Evolutionary conservation across 2,797 vertebrate species (phyloP), one percentile per base, ranked within the genome.

Genomic region (Hydrolagus colliei): DNA sequence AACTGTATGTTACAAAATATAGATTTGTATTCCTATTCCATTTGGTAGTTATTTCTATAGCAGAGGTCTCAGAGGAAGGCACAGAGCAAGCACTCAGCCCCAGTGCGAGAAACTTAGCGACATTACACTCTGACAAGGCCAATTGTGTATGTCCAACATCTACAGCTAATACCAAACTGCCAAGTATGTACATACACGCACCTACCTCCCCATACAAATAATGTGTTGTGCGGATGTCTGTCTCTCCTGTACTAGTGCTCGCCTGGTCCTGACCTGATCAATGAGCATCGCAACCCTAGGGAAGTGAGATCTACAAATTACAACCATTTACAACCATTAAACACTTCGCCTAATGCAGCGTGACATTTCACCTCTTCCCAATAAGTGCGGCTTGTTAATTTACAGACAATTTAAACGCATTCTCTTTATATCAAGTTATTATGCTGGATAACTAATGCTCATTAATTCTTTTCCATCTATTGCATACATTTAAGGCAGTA

Each of bases 1-100:
- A 84, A 84, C 32, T 71, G 18, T 71, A 84, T 9, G 41, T 84
- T 82, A 82, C 79, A 82, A 82, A 82, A 82, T 68, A 84, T 52
- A 84, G 52, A 71, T 84, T 84, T 71, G 41, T 20, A 12, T 71
- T 84, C 79, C 41, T 68, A 68, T 82, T 82, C 63, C 32, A 82
- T 82, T 82, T 82, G 65, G 32, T 82, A 68, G 20, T 41, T 68
- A 68, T 35, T 84, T 67, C 65, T 16, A 84, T 68, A 63, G 63
- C 79, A 84, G 79, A 84, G n/a, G 5, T 6, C 41, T 59, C 65
- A 20, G 79, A 18, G 67, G 27, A 35, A 84, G 65, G 32, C 59
- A 59, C 14, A 52, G 35, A 14, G 11, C 74, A 76, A 7, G 9
- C 11, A 52, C 41, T 52, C 41, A 52, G 41, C 41, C 41, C 2